Base-by-base conservation (phyloP, 1,140 invertebrate species). In the Drosophila bocki region DNA sequence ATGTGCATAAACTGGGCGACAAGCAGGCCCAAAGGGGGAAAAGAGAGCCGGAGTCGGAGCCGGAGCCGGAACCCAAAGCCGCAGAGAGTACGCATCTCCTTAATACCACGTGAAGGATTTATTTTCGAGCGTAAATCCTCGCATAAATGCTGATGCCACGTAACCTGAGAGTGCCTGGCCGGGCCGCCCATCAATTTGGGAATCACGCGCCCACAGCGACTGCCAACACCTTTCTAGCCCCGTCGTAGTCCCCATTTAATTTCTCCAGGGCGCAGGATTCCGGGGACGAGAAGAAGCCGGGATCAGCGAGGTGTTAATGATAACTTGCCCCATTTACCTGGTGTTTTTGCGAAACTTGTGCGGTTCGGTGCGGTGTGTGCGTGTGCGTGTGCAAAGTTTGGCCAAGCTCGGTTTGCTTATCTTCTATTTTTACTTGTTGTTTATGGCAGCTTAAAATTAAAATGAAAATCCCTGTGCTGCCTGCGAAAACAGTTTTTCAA, bases 251-350 rank as follows among this genome's bases (percentile, higher is more conserved):
- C 68, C 57, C 69, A 82, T 75, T 60, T 63, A 35, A 74, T 60
- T 39, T 75, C 35, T 56, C 59, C 58, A 22, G 53, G 29, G 58
- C 39, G 35, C 58, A 6, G 29, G 71, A 72, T 9, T 13, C 37
- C 57, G n/a, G 32, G 51, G n/a, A n/a, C 17, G 42, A 54, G 51
- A 19, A 37, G 64, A 13, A 12, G 33, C 37, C 60, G 12, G 76
- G 80, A 83, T 82, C 80, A 75, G 60, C 64, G 75, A 83, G 80
- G 80, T 83, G 80, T 82, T 82, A 83, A 82, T 82, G 80, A 79
- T 75, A 75, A 61, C 47, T 61, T 78, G 56, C 62, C 35, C 50
- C 42, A 84, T 83, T 75, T 47, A 60, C 58, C 35, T 57, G 62
- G 65, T 48, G 60, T 78, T 80, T 32, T 54, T 51, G n/a, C 9